These are phyloP conservation scores for Gadopsis bispinosus DNA, from an alignment of 2,797 vertebrate species.

Conservation along the genomic window DNA sequence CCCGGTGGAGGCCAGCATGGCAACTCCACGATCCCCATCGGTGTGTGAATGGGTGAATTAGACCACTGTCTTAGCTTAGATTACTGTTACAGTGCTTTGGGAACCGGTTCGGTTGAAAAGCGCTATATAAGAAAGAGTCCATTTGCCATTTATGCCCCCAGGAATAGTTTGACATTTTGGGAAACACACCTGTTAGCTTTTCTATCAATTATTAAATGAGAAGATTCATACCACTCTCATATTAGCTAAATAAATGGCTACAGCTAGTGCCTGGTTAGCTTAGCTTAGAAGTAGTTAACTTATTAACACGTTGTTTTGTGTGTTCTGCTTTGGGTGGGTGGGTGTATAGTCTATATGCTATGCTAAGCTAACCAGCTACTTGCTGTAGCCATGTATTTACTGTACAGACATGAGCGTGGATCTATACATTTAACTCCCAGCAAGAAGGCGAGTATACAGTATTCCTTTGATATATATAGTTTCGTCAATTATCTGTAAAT, in stretches of 20 bases:
- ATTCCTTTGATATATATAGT: background rate
- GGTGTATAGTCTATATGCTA: background rate
- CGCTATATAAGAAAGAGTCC: too few relatives aligned
- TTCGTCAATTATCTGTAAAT: background rate
- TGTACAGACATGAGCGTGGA: background rate
- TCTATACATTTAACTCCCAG: background rate
- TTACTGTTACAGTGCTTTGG: too few relatives aligned
- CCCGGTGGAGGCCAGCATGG: too few relatives aligned
- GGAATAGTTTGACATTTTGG: background rate
- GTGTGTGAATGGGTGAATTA: too few relatives aligned
- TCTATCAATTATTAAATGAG: background rate
- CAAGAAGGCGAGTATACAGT: background rate
- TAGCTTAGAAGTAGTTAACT: background rate
- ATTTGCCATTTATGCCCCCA: too few relatives aligned
- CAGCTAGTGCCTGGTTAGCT: background rate
- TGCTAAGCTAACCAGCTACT: background rate
- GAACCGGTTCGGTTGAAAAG: too few relatives aligned
- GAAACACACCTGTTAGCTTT: background rate
- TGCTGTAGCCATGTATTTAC: background rate
- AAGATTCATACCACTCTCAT: background rate
- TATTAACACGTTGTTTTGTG: background rate
- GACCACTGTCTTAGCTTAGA: too few relatives aligned
- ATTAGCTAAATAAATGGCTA: background rate
- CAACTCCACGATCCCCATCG: too few relatives aligned
- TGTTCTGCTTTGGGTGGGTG: too few relatives aligned